A percentile compares a stretch with the other conserved stretches of the same genome.
Evolutionary conservation across 1,140 invertebrate species (phyloP).

Genomic region (Aphis gossypii): DNA sequence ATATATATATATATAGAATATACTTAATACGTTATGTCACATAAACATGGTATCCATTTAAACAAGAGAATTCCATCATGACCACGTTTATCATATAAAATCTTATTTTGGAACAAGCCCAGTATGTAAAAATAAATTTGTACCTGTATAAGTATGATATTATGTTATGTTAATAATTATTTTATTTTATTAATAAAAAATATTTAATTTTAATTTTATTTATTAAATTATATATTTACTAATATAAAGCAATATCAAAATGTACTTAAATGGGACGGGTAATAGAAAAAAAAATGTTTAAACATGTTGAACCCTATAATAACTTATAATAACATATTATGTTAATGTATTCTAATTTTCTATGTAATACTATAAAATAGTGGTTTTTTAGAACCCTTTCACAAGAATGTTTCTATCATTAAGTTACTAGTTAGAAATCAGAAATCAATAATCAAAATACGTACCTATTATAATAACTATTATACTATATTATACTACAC

Average conservation of each 20-base stretch:
- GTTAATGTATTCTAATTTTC: too few species aligned
- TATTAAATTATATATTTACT: background rate
- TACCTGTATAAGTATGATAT: background rate
- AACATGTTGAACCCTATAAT: too few species aligned
- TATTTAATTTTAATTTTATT: background rate
- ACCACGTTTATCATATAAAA: background rate
- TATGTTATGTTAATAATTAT: background rate
- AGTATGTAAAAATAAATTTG: background rate
- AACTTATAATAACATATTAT: too few species aligned
- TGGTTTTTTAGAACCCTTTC: too few species aligned
- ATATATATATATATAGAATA: too few species aligned
- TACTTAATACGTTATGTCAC: background rate
- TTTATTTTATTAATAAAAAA: background rate
- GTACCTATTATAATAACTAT: too few species aligned
- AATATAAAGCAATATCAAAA: background rate
- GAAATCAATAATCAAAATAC: too few species aligned
- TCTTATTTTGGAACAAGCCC: background rate
- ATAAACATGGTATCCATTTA: background rate
- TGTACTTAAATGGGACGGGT: background rate
- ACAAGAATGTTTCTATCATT: too few species aligned
- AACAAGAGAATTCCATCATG: background rate
- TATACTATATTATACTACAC: too few species aligned
- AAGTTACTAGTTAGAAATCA: too few species aligned
- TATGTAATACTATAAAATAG: too few species aligned
- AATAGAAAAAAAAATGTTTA: too few species aligned